Percentiles rank a stretch among this genome's conserved stretches.
phyloP scores from a whole-genome alignment of 2,797 vertebrate species.

The Enteromius argenteus region DNA sequence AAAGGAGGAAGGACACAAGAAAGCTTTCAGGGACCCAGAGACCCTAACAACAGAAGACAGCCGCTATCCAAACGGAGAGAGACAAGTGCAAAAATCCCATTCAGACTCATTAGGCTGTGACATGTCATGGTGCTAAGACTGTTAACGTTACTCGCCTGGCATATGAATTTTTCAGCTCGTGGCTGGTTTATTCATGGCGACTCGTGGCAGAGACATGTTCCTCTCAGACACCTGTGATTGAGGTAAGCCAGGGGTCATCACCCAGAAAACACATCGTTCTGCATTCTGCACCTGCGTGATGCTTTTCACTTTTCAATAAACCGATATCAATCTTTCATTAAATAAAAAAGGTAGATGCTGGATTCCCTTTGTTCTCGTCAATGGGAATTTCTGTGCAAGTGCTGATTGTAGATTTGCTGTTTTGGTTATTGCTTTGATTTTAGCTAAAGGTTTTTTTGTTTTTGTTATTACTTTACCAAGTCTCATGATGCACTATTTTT shows the following conservation, averaged over 20 bases:
- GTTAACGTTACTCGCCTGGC: slow-evolving; percentile 11
- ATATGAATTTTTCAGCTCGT: slow-evolving; percentile 56
- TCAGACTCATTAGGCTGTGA: slow-evolving; percentile 54
- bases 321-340: slow-evolving; percentile 46
- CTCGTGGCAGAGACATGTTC: slow-evolving; percentile 23
- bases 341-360: neutral
- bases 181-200: slow-evolving; percentile 54
- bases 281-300: slow-evolving; percentile 26
- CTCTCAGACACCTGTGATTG: slow-evolving; percentile 39
- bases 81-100: slow-evolving; percentile 58
- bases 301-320: slow-evolving; percentile 31
- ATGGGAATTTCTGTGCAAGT: neutral
- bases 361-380: slow-evolving; percentile 16
- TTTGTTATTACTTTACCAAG: neutral
- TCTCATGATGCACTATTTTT: neutral
- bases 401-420: neutral
- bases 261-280: slow-evolving; percentile 16
- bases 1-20: slow-evolving; percentile 42
- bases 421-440: slow-evolving; percentile 12
- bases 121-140: slow-evolving; percentile 33
- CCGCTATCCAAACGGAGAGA: slow-evolving; percentile 31
- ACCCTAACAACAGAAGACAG: slow-evolving; percentile 24
- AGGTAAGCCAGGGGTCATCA: slow-evolving; percentile 37
- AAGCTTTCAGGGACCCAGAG: slow-evolving; percentile 47
- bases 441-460: neutral